Base-by-base conservation (phyloP, 2,113 vertebrate genomes). In the Heloderma charlesbogerti region DNA sequence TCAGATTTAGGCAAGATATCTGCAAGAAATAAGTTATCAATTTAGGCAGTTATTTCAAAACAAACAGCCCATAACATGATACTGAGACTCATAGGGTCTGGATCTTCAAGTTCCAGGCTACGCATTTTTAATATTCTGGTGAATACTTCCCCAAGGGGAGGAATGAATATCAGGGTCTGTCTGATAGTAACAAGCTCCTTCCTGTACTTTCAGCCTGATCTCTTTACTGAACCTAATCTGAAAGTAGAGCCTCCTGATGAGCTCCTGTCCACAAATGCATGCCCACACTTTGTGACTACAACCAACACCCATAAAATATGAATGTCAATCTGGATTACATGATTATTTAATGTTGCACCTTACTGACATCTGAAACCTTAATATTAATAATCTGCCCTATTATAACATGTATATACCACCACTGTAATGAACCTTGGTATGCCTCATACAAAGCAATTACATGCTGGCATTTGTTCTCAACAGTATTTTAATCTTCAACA, bases 1-100 rank as follows among this genome's bases (percentile, higher is more conserved):
- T 98, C 98, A 3, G 96, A 92, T 93, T 97, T 96, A 72, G 98
- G 98, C 90, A 99, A 96, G 93, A 98, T 95, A 97, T 98, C 99
- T 99, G 87, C 69, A 96, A 94, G 89, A 93, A 95, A 92, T 51
- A 91, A 16, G n/a, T 7, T 16, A 92, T 83, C 90, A 69, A 37
- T 74, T 89, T 60, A 89, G 27, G 1, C 18, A 57, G 60, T 22
- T 40, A 82, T 29, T 57, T 57, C 34, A 89, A 13, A 27, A 80
- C 22, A 45, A 48, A 83, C 3, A 94, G 1, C 3, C 86, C 37
- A 66, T 27, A 69, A n/a, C 37, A 84, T 84, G 37, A 37, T 63
- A 84, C 4, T 25, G 27, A 85, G 63, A 27, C 27, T 45, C n/a
- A 60, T n/a, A 43, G 45, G 34, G 20, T 6, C 3, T 51, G 34